Conservation (phyloP, 2,888 invertebrate genomes). For the Drosophila histrio region DNA sequence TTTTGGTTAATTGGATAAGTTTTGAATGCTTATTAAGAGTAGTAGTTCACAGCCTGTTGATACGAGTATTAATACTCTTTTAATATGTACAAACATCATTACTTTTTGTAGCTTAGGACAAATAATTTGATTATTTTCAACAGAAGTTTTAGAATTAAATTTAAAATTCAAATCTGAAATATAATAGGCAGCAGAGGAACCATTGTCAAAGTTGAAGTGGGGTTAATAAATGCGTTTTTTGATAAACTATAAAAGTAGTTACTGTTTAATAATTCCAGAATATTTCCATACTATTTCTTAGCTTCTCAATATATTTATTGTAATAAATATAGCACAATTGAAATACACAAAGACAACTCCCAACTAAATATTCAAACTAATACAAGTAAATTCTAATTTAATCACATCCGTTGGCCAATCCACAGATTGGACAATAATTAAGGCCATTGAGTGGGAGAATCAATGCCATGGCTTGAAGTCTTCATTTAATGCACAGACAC, state of each 20-base stretch:
- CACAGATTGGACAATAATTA: constrained; percentile 9
- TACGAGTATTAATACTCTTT: not conserved
- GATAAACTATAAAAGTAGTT: too few species aligned
- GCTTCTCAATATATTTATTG: too few species aligned
- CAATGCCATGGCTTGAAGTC: constrained; percentile 21
- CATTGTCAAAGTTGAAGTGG: too few species aligned
- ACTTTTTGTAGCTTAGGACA: not conserved
- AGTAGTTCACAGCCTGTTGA: not conserved
- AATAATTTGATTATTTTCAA: not conserved
- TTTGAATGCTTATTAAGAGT: constrained; percentile 8
- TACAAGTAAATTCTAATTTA: constrained; percentile 1
- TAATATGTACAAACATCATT: not conserved
- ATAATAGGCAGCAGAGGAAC: not conserved
- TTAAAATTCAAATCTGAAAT: not conserved
- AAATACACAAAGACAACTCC: too few species aligned
- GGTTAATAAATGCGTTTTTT: too few species aligned
- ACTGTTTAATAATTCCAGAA: too few species aligned
- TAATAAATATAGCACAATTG: too few species aligned
- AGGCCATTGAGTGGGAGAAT: constrained; percentile 1
- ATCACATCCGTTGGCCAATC: not conserved
- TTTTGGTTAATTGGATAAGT: constrained; percentile 51
- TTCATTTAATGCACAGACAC: constrained; percentile 63
- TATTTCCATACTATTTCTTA: too few species aligned
- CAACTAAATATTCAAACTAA: not conserved
- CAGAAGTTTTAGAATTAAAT: too few species aligned